Evolutionary conservation across 1,140 invertebrate genomes (phyloP), one percentile per base, ranked within the genome.

Genomic region (Drosophila pectinifera): DNA sequence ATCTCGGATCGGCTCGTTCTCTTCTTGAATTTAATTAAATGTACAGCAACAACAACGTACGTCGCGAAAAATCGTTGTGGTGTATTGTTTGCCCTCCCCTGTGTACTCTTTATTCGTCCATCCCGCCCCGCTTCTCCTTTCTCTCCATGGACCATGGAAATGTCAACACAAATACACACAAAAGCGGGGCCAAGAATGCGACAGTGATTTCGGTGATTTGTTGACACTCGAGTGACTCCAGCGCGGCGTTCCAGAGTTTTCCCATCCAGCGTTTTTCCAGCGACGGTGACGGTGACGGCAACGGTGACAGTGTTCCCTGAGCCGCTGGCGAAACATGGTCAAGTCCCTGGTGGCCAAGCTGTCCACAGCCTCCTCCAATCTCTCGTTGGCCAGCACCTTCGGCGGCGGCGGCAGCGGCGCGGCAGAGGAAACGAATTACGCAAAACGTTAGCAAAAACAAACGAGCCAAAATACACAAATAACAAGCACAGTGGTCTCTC

Each of bases 331-430:
- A 53, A 63, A 64, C n/a, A 92, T 92, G 91, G 91, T 92, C 69
- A 92, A 92, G 49, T 91, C 88, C 38, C 78, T 92, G 48, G 91
- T 92, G 48, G 89, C 91, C 57, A 92, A 92, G 67, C 72, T 92
- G 65, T 85, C 84, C 41, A 75, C 91, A 74, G 90, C 86, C 43
- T 85, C 90, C 24, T 91, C 90, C 18, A 91, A 91, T 78, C 67
- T 91, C 24, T 90, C 91, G 45, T 57, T 91, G 48, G 90, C 90
- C 31, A 82, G 85, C 62, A 91, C 90, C 11, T 89, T 91, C 10
- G 78, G 77, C 62, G 73, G 81, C 55, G 26, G 26, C 28, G 28
- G 28, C 45, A 46, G 67, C 68, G 24, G 68, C 67, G 63, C 74
- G 28, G 22, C 68, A 34, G 84, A 91, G 80, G 89, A 91, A 68